phyloP scores from a whole-genome alignment of 2,113 vertebrate genomes.

The pig (Sus scrofa) region DNA sequence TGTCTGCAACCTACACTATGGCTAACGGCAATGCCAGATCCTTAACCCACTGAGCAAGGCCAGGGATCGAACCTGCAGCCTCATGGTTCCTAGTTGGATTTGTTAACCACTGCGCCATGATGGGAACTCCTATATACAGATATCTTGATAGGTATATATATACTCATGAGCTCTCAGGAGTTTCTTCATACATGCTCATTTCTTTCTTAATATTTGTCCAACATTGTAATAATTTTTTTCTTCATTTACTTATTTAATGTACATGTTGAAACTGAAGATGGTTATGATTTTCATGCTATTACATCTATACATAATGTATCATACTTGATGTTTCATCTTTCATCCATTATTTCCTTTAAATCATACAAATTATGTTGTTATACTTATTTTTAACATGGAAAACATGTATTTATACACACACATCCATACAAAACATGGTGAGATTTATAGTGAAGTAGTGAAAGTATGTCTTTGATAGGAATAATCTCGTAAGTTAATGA shows the following conservation, averaged over 20 bases:
- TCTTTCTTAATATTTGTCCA: neutral
- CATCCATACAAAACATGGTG: neutral
- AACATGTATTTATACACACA: neutral
- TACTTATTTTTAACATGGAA: constrained; percentile 12
- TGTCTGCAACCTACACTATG: no score
- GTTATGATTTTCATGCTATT: neutral
- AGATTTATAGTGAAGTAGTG: neutral
- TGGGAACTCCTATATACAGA: no score
- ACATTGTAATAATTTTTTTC: neutral
- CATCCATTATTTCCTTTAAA: neutral
- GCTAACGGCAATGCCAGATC: no score
- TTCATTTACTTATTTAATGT: neutral
- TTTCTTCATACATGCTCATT: neutral
- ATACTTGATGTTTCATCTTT: neutral
- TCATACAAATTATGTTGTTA: neutral
- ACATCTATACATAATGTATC: neutral
- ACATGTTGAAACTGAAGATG: neutral
- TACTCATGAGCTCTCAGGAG: neutral
- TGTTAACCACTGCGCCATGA: no score
- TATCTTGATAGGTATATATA: neutral
- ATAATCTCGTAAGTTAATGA: neutral
- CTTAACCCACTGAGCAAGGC: no score
- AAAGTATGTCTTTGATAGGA: neutral
- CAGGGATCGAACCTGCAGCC: no score
- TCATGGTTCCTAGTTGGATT: no score